Conservation (phyloP, 1,140 invertebrate species). For the Sinonovacula constricta region DNA sequence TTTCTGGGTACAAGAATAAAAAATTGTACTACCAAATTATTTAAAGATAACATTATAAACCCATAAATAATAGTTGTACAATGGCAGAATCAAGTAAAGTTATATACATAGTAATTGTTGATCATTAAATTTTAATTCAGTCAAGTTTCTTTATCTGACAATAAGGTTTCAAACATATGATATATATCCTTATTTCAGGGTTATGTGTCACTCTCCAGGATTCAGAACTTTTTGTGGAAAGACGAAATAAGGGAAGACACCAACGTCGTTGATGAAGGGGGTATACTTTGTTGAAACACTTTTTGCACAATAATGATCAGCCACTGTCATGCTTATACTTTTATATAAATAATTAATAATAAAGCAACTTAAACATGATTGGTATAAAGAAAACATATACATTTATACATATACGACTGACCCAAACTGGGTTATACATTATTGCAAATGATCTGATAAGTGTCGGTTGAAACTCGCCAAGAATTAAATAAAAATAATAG, state of each 20-base stretch:
- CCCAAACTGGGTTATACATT: not conserved
- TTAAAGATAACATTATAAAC: too few species aligned
- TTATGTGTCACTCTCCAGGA: constrained; percentile 25
- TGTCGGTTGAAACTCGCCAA: too few species aligned
- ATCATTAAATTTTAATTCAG: too few species aligned
- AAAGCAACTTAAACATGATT: not conserved
- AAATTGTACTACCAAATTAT: too few species aligned
- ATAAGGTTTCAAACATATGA: too few species aligned
- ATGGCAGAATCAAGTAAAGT: too few species aligned
- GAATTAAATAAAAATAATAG: too few species aligned
- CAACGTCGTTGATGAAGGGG: not conserved
- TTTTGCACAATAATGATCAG: constrained; percentile 3
- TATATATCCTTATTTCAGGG: constrained; percentile 9
- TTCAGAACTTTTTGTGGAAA: constrained; percentile 39
- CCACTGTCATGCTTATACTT: not conserved
- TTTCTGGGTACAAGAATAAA: too few species aligned
- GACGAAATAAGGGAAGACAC: constrained; percentile 35
- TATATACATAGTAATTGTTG: too few species aligned
- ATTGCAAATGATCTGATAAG: too few species aligned
- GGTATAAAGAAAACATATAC: not conserved
- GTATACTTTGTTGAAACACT: not conserved
- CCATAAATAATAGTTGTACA: too few species aligned
- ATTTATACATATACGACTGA: not conserved
- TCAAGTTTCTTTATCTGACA: too few species aligned
- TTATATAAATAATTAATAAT: not conserved